Conservation (phyloP, 2,797 vertebrate species). For the Tiaroga cobitis region DNA sequence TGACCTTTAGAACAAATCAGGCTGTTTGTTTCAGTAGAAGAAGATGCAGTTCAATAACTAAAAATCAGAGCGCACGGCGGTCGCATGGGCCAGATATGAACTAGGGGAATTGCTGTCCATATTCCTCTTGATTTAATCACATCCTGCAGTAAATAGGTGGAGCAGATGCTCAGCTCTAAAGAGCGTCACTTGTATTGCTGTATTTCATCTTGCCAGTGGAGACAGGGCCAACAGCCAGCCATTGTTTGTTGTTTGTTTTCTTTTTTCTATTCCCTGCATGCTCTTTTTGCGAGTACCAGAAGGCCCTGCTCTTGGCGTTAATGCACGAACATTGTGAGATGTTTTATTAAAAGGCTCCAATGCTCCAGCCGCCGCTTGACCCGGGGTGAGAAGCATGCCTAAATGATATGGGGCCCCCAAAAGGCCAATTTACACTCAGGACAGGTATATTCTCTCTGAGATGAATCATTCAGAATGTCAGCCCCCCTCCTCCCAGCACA, state of each 20-base stretch:
- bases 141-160: slow-evolving; percentile 29
- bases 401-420: slow-evolving; percentile 57
- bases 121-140: slow-evolving; percentile 49
- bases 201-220: slow-evolving; percentile 46
- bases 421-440: slow-evolving; percentile 63
- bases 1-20: background rate
- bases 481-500: background rate
- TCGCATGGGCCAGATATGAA: slow-evolving; percentile 6
- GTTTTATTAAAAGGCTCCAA: slow-evolving; percentile 63
- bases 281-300: slow-evolving; percentile 35
- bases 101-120: slow-evolving; percentile 13
- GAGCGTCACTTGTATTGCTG: slow-evolving; percentile 33
- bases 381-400: slow-evolving; percentile 55
- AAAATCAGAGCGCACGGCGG: background rate
- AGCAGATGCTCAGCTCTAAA: slow-evolving; percentile 42
- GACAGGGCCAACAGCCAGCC: slow-evolving; percentile 38
- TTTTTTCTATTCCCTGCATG: slow-evolving; percentile 46
- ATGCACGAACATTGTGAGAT: slow-evolving; percentile 52
- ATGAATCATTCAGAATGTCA: slow-evolving; percentile 65
- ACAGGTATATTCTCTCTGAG: slow-evolving; percentile 60
- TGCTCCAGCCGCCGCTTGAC: slow-evolving; percentile 54
- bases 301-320: slow-evolving; percentile 44
- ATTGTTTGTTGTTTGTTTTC: slow-evolving; percentile 52
- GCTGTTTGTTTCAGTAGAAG: background rate
- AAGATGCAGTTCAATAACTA: background rate